phyloP scores from a whole-genome alignment of 2,113 vertebrate species.

The Python bivittatus region DNA sequence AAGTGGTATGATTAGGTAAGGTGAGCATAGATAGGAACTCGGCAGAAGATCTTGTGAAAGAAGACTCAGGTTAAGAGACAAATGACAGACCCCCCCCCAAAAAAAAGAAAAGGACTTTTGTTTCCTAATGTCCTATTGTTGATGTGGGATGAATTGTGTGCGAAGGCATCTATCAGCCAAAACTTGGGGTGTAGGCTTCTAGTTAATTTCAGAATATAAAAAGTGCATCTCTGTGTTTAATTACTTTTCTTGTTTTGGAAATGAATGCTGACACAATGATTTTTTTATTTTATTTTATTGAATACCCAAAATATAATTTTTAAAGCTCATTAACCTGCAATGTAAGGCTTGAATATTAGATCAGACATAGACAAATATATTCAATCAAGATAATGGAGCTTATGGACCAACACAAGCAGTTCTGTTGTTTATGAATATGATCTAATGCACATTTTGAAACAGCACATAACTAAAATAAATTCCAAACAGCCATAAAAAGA shows the following conservation, averaged over 20 bases:
- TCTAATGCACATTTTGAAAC: conserved; percentile 4
- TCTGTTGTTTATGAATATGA: conserved; percentile 23
- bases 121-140: not conserved
- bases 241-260: not conserved
- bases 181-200: not conserved
- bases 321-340: conserved; percentile 30
- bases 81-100: not conserved
- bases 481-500: conserved; percentile 36
- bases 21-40: not conserved
- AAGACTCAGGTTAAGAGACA: not conserved
- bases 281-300: conserved; percentile 18
- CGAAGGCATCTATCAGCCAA: not conserved
- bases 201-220: conserved; percentile 9
- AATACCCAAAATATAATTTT: not conserved
- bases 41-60: not conserved
- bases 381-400: conserved; percentile 33
- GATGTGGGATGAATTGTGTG: no score
- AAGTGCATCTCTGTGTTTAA: not conserved
- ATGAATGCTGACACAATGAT: conserved; percentile 17
- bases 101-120: not conserved
- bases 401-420: conserved; percentile 14
- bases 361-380: conserved; percentile 32
- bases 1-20: not conserved
- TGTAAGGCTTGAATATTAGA: conserved; percentile 28
- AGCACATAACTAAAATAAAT: conserved; percentile 28